Conservation (phyloP, 1,140 invertebrate species). For the Cheumatopsyche charites region DNA sequence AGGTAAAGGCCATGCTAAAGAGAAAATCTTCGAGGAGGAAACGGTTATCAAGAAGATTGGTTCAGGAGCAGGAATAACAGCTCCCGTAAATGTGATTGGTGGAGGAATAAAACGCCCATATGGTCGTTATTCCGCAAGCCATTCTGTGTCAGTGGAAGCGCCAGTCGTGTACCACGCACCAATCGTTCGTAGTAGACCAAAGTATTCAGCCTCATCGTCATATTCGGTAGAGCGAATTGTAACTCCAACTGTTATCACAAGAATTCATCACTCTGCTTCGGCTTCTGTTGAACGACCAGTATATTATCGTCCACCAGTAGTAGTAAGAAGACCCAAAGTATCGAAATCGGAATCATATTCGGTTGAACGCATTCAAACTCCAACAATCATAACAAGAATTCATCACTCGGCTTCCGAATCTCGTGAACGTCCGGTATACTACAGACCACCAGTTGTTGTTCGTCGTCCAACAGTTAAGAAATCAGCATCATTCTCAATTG, state of each 20-base stretch:
- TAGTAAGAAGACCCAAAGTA: conserved; percentile 13
- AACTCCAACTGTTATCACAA: conserved; percentile 7
- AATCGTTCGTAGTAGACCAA: not conserved
- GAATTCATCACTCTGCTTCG: not conserved
- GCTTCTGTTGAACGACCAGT: conserved; percentile 20
- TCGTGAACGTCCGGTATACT: not conserved
- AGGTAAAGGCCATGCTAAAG: conserved; percentile 38
- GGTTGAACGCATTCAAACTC: conserved; percentile 5
- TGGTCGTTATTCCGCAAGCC: not conserved
- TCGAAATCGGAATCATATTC: conserved; percentile 14
- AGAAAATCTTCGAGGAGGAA: conserved; percentile 47
- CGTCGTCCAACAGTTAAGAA: not conserved
- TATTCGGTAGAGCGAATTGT: not conserved
- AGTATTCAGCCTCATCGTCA: not conserved
- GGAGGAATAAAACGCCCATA: not conserved
- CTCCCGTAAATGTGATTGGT: conserved; percentile 11
- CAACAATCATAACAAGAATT: conserved; percentile 1
- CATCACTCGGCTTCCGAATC: not conserved
- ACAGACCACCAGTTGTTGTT: not conserved
- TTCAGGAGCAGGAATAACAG: not conserved
- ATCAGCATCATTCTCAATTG: conserved; percentile 35
- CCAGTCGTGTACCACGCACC: not conserved
- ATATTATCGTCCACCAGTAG: conserved; percentile 20
- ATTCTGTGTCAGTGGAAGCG: conserved; percentile 5
- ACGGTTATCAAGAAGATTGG: conserved; percentile 45